Conservation (phyloP, 37 sponge, comb jelly and placozoan genomes). For the Beroe ovata region DNA sequence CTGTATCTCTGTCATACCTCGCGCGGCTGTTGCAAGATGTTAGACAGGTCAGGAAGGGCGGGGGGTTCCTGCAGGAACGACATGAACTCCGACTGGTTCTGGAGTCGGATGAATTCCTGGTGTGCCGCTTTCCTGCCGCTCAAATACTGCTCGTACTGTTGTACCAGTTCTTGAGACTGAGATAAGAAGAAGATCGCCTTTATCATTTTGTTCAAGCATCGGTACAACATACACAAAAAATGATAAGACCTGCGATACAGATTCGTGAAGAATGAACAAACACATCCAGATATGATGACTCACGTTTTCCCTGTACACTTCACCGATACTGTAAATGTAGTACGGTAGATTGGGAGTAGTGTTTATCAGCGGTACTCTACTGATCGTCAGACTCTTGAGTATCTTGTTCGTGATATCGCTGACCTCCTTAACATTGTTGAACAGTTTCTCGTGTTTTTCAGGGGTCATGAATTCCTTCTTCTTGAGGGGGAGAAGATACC, state of each 20-base stretch:
- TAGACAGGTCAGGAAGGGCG: slow-evolving; percentile 50
- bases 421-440: slow-evolving; percentile 63
- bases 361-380: slow-evolving; percentile 52
- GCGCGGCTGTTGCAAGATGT: slow-evolving; percentile 57
- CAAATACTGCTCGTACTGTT: slow-evolving; percentile 62
- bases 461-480: slow-evolving; percentile 17
- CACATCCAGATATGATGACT: no score
- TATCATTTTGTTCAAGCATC: no score
- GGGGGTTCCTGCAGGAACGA: slow-evolving; percentile 62
- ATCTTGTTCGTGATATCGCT: slow-evolving; percentile 27
- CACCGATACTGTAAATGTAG: slow-evolving; percentile 64
- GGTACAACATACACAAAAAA: no score
- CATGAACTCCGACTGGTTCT: slow-evolving; percentile 46
- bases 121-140: slow-evolving; percentile 63
- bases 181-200: no score
- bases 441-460: slow-evolving; percentile 61
- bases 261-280: no score
- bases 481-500: slow-evolving; percentile 25
- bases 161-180: slow-evolving; percentile 3
- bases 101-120: slow-evolving; percentile 54
- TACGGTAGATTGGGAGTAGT: slow-evolving; percentile 44
- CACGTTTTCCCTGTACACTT: slow-evolving; percentile 65
- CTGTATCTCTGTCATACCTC: no score
- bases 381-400: slow-evolving; percentile 64
- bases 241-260: no score